These are phyloP conservation scores for Desmodus rotundus DNA, from an alignment of 2,113 vertebrate genomes.

Conservation along the genomic window DNA sequence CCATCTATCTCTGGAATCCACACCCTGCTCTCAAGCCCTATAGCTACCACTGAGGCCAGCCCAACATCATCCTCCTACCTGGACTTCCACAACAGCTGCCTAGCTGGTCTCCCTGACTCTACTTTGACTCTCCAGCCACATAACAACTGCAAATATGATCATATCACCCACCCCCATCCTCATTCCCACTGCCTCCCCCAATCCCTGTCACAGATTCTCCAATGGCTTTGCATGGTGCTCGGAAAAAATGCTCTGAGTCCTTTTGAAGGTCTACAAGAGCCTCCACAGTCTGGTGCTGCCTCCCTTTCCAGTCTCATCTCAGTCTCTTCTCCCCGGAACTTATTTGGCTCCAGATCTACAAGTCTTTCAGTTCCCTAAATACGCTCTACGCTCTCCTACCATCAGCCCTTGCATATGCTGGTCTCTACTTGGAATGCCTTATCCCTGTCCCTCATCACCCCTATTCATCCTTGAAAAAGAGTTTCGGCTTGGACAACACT, in stretches of 20 bases:
- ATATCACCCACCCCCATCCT: background rate
- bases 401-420: background rate
- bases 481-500: background rate
- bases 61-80: background rate
- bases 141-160: background rate
- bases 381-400: background rate
- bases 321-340: background rate
- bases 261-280: background rate
- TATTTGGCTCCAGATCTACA: background rate
- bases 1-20: background rate
- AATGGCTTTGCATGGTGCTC: background rate
- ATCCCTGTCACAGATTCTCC: background rate
- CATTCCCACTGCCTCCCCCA: no score
- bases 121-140: background rate
- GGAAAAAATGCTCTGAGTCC: background rate
- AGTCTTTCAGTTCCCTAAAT: background rate
- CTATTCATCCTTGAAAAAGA: background rate
- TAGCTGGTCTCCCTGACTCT: background rate
- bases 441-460: background rate
- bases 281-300: background rate
- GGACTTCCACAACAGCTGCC: background rate
- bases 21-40: background rate
- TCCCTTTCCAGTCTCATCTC: background rate
- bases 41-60: background rate
- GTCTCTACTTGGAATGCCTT: background rate